Evolutionary conservation across 2,888 invertebrate species (phyloP).

Genomic region (Leucoma salicis): DNA sequence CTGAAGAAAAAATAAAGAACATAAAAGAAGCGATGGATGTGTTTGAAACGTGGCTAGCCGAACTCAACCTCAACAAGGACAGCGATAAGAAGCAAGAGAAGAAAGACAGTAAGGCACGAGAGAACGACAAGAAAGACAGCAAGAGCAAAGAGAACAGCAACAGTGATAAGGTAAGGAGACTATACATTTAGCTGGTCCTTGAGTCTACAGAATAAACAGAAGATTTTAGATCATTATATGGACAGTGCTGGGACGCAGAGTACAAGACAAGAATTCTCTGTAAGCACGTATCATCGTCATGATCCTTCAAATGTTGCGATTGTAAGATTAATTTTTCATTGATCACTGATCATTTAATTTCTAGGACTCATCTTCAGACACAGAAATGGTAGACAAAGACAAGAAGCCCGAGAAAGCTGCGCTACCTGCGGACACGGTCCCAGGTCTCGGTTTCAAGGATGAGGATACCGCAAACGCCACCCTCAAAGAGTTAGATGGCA

Average conservation of each 20-base stretch:
- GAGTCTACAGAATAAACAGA: too few relatives aligned
- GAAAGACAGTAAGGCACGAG: conserved; percentile 35
- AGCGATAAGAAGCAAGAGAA: conserved; percentile 50
- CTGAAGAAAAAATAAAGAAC: conserved; percentile 86
- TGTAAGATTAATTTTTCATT: too few relatives aligned
- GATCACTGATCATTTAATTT: too few relatives aligned
- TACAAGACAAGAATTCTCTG: too few relatives aligned
- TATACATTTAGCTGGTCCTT: too few relatives aligned
- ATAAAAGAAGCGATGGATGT: conserved; percentile 86
- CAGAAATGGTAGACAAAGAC: conserved; percentile 68
- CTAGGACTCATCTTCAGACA: conserved; percentile 70
- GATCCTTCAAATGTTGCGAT: too few relatives aligned
- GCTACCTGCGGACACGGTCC: conserved; percentile 82
- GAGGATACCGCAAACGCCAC: conserved; percentile 87
- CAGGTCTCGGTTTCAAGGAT: conserved; percentile 90
- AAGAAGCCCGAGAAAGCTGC: conserved; percentile 56
- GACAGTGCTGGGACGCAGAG: too few relatives aligned
- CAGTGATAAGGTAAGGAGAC: background rate
- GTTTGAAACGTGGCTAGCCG: conserved; percentile 85
- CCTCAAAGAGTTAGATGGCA: conserved; percentile 83
- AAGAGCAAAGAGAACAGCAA: conserved; percentile 31
- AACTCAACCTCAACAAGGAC: conserved; percentile 66
- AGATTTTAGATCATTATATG: too few relatives aligned
- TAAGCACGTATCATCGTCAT: too few relatives aligned
- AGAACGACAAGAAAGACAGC: conserved; percentile 25